Evolutionary conservation across 2,113 vertebrate species (phyloP).

Genomic region (Phylloscopus trochiloides): DNA sequence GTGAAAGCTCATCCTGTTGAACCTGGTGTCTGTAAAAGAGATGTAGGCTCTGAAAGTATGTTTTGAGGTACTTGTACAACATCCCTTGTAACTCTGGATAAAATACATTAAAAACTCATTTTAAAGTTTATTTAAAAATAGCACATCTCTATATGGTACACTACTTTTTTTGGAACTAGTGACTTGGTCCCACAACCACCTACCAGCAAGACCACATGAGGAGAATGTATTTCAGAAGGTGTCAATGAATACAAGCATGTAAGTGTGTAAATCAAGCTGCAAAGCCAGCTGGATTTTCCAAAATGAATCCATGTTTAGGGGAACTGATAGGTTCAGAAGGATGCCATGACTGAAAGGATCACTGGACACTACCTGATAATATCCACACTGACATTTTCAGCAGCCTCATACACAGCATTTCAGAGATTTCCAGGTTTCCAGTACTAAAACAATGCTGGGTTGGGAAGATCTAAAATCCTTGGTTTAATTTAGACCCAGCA

Average conservation of each 20-base stretch:
- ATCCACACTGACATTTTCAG: neutral
- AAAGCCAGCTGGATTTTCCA: neutral
- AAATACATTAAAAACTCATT: neutral
- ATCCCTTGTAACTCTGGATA: neutral
- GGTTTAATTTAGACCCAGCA: neutral
- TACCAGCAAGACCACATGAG: neutral
- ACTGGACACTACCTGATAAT: neutral
- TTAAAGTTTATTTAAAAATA: neutral
- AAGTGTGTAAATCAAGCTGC: neutral
- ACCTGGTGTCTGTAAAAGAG: neutral
- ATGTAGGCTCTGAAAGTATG: neutral
- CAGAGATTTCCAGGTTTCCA: neutral
- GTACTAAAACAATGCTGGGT: rapidly evolving
- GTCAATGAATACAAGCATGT: neutral
- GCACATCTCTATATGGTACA: neutral
- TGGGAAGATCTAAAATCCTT: neutral
- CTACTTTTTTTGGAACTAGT: neutral
- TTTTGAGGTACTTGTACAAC: neutral
- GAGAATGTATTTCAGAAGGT: neutral
- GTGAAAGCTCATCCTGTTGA: neutral
- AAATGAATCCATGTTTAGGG: neutral
- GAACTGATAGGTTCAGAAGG: neutral
- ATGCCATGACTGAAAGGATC: neutral
- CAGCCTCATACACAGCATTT: neutral
- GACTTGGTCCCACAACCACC: neutral